phyloP scores from a whole-genome alignment of 2,888 invertebrate species.

The Mamestra brassicae region DNA sequence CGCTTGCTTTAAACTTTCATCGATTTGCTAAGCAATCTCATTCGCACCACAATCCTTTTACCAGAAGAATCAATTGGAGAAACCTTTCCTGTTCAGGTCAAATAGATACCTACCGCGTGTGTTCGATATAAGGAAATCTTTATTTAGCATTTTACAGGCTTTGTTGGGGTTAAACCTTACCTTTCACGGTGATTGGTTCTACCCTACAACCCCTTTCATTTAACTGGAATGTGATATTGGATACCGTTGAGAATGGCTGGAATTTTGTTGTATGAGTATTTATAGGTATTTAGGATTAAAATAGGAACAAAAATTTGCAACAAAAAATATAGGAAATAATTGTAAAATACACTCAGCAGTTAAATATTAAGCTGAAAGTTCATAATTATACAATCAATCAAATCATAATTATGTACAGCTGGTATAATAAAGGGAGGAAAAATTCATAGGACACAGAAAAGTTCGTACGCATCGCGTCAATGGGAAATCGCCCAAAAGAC shows the following conservation, averaged over 20 bases:
- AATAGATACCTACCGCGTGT: constrained; percentile 65
- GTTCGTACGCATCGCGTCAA: too few relatives aligned
- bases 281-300: background rate
- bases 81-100: constrained; percentile 54
- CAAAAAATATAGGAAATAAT: background rate
- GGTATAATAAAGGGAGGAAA: too few relatives aligned
- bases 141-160: constrained; percentile 75
- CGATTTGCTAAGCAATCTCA: constrained; percentile 41
- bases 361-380: background rate
- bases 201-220: constrained; percentile 69
- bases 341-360: background rate
- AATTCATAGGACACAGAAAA: too few relatives aligned
- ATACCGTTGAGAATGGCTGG: constrained; percentile 30
- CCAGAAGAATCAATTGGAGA: constrained; percentile 55
- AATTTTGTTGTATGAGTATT: constrained; percentile 24
- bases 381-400: too few relatives aligned
- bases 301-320: background rate
- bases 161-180: constrained; percentile 76
- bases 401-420: too few relatives aligned
- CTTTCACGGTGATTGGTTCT: constrained; percentile 82
- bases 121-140: constrained; percentile 73
- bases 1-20: constrained; percentile 6
- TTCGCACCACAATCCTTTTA: constrained; percentile 62
- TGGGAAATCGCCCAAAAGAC: too few relatives aligned
- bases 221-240: constrained; percentile 52